A percentile compares a stretch with the other conserved stretches of the same genome.
Evolutionary conservation across 2,113 vertebrate species (phyloP).

Genomic region (Archocentrus centrarchus): DNA sequence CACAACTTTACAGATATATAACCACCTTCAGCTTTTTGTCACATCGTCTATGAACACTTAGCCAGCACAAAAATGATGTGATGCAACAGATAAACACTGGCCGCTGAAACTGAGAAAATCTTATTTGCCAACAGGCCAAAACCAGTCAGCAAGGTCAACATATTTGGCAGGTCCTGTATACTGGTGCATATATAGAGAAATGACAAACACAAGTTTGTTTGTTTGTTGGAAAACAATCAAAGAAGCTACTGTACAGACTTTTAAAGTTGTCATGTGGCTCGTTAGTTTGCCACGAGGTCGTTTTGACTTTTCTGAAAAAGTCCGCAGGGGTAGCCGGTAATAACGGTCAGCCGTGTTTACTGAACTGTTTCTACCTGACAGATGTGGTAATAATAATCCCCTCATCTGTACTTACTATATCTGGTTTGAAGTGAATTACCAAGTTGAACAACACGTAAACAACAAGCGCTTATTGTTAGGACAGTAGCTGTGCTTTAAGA

Average conservation of each 20-base stretch:
- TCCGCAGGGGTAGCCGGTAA: slow-evolving; percentile 17
- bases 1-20: background rate
- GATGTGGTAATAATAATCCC: slow-evolving; percentile 42
- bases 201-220: background rate
- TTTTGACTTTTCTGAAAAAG: background rate
- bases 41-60: background rate
- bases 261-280: background rate
- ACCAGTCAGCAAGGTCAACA: background rate
- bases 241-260: background rate
- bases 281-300: background rate
- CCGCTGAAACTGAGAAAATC: background rate
- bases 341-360: slow-evolving; percentile 17
- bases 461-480: slow-evolving; percentile 27
- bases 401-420: slow-evolving; percentile 29
- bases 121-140: background rate
- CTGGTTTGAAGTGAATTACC: slow-evolving; percentile 28
- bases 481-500: background rate
- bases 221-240: background rate
- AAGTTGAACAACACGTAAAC: slow-evolving; percentile 6
- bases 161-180: background rate
- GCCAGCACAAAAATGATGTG: background rate
- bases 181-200: background rate
- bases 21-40: background rate
- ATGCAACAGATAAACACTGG: background rate
- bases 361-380: slow-evolving; percentile 20